Base-by-base conservation (phyloP, 2,113 vertebrate species). In the Piaya cayana region DNA sequence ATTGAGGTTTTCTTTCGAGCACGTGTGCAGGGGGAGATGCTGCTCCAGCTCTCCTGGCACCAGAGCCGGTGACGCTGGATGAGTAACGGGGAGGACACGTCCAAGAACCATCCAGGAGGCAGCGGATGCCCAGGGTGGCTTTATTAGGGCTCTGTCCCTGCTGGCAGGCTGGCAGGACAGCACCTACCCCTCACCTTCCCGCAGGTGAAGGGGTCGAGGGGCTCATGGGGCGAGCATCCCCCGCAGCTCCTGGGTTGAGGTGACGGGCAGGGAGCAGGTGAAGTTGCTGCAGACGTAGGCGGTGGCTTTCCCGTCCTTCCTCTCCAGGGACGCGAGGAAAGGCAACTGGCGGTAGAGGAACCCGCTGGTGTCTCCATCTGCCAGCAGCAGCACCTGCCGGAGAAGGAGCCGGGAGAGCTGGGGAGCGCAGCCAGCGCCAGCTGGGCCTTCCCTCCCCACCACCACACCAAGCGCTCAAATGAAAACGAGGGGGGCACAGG, bases 201-300 rank as follows among this genome's bases (percentile, higher is more conserved):
- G 12, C 23, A 7, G 78, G 55, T 63, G n/a, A n/a, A n/a, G n/a
- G n/a, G n/a, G n/a, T n/a, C 26, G 53, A 43, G 22, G 17, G 43
- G 68, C 49, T 97, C 97, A 98, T 0, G 77, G 76, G 85, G 98
- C 96, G 68, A 99, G 98, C 42, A 98, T 96, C 64, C 96, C 98
- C 22, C 97, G 97, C 23, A 99, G 97, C 39, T 99, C 99, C 68
- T 97, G 97, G 29, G 98, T 97, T 17, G 98, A 98, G 1, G 98
- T 99, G 97, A 99, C 82, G 1, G 99, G 99, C 86, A 99, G 97
- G 2, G 98, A 98, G 74, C 99, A 99, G 62, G 98, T 56, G 30
- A 98, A 99, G 96, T 98, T 98, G 97, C 98, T 98, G 97, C 98
- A 99, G 80, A 99, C 58, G 4, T 99, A 99, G 37, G 98, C 99